Conservation (phyloP, 2,113 vertebrate genomes). For the Psettodes erumei region DNA sequence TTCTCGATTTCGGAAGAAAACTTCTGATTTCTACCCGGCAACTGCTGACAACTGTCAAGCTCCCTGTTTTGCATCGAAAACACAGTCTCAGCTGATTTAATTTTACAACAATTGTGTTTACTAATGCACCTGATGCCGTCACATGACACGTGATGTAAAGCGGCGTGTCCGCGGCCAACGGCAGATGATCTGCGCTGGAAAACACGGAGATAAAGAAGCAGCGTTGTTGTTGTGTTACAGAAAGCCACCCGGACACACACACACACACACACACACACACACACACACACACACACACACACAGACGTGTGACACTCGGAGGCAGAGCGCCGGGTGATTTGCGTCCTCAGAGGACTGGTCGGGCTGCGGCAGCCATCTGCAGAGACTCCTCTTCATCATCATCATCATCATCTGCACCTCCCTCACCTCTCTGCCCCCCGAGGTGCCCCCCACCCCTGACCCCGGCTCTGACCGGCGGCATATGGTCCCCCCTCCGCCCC, state of each 20-base stretch:
- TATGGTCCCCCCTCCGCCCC: slow-evolving; percentile 26
- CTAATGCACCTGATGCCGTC: too few species aligned
- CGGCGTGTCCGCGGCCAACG: too few species aligned
- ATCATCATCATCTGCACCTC: slow-evolving; percentile 24
- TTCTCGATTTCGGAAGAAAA: too few species aligned
- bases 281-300: too few species aligned
- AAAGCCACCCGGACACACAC: slow-evolving; percentile 34
- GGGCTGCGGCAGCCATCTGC: slow-evolving; percentile 60
- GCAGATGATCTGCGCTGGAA: too few species aligned
- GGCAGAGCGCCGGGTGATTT: slow-evolving; percentile 64
- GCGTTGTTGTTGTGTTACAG: slow-evolving; percentile 14
- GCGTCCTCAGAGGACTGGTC: slow-evolving; percentile 50
- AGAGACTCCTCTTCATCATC: slow-evolving; percentile 17
- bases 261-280: too few species aligned
- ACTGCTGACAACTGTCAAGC: too few species aligned
- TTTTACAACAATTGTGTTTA: too few species aligned
- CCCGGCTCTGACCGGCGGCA: slow-evolving; percentile 14
- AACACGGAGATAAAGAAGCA: background rate
- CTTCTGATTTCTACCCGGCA: too few species aligned
- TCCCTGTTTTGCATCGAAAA: too few species aligned
- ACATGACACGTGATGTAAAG: too few species aligned
- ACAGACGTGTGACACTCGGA: slow-evolving; percentile 45
- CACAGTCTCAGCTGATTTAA: too few species aligned
- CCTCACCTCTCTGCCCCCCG: slow-evolving; percentile 44
- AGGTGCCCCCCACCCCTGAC: slow-evolving; percentile 47